Conservation (phyloP, 2,888 invertebrate genomes). For the Papilio elwesi region DNA sequence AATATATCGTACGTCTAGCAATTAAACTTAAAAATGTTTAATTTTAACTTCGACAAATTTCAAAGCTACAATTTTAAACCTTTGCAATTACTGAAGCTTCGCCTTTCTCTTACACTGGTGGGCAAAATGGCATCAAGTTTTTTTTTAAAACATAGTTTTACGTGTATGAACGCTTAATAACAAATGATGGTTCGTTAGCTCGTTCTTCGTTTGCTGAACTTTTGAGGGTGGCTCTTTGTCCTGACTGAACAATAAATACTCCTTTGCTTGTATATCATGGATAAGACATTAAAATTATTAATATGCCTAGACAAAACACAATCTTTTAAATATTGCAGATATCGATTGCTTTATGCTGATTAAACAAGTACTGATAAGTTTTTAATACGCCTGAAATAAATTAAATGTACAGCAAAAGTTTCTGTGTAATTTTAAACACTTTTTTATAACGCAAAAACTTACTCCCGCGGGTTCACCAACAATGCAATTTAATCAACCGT, state of each 20-base stretch:
- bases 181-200: conserved; percentile 63
- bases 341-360: too few species aligned
- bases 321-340: too few species aligned
- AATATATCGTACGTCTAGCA: background rate
- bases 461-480: too few species aligned
- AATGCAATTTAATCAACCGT: too few species aligned
- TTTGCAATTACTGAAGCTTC: conserved; percentile 22
- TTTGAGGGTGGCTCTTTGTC: conserved; percentile 50
- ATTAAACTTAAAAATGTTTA: background rate
- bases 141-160: conserved; percentile 26
- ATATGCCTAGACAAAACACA: too few species aligned
- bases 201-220: conserved; percentile 51
- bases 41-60: background rate
- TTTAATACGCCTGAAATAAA: too few species aligned
- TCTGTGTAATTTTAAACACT: too few species aligned
- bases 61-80: conserved; percentile 12
- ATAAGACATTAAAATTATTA: conserved; percentile 28
- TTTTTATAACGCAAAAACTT: too few species aligned
- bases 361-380: too few species aligned
- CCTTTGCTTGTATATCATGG: conserved; percentile 40
- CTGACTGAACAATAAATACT: conserved; percentile 45
- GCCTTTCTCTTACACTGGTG: background rate
- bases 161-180: conserved; percentile 44
- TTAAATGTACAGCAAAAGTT: too few species aligned
- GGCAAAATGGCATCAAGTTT: background rate